Base-by-base conservation (phyloP, 2,797 vertebrate genomes). In the Odontamblyopus lacepedii region DNA sequence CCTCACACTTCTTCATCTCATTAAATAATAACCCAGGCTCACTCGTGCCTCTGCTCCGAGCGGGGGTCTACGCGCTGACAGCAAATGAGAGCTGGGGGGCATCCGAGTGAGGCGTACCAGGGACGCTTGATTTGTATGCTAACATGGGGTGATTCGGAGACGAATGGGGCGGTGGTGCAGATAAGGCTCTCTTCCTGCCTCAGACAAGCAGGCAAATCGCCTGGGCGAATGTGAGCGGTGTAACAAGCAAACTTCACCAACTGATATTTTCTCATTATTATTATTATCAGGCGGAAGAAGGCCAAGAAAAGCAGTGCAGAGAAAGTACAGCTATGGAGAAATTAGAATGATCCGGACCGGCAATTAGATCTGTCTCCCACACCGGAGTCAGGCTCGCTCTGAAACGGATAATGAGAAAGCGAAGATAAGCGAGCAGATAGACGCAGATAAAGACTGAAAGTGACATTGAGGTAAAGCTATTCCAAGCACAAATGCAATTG, bases 171-270 rank as follows among this genome's bases (percentile, higher is more conserved):
- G 82, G 91, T 87, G 88, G 87, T 72, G 81, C 75, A 88, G 90
- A 94, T 91, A 92, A 94, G 89, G 84, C 76, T 77, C 74, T 70
- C 74, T 80, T 81, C 87, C 85, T 77, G 83, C 78, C 88, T 83
- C 83, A 88, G 87, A 92, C 91, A 91, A 91, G 85, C 75, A 84
- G 81, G 83, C 83, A 92, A 92, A 92, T 90, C 92, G 90, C 85
- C 80, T 85, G 72, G 65, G 86, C 32, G 85, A 92, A 91, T 92
- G 91, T 89, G 91, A 91, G 87, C 65, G 44, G 87, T 71, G 68
- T 92, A 87, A 89, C 87, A 90, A 92, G 76, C 61, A 84, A 81
- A 87, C 78, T 76, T 85, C 63, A 63, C 71, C 79, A 78, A 85
- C 74, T 74, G 81, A 79, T 73, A 86, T 87, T 84, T 86, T 78